Conservation (phyloP, 2,888 invertebrate species). For the Onchidella celtica region DNA sequence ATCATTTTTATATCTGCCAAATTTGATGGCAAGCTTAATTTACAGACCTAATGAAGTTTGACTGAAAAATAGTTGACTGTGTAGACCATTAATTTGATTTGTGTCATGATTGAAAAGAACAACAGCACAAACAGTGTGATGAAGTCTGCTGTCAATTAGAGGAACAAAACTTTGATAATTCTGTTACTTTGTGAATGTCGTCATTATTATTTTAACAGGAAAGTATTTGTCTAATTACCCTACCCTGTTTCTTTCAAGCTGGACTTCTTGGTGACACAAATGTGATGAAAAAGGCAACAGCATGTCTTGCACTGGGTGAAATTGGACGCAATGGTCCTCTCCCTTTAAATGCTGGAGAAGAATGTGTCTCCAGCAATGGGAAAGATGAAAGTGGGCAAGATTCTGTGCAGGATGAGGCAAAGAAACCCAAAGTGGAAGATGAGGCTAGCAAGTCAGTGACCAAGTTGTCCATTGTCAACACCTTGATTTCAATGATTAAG, state of each 20-base stretch:
- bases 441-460: conserved; percentile 79
- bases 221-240: too few relatives aligned
- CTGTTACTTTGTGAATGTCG: too few relatives aligned
- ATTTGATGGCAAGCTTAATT: too few relatives aligned
- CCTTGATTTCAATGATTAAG: conserved; percentile 86
- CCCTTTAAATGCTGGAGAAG: conserved; percentile 83
- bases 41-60: too few relatives aligned
- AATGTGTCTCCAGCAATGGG: conserved; percentile 60
- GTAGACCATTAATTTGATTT: too few relatives aligned
- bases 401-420: neutral
- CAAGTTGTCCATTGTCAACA: conserved; percentile 86
- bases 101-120: too few relatives aligned
- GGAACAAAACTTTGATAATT: too few relatives aligned
- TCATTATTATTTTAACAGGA: too few relatives aligned
- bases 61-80: too few relatives aligned
- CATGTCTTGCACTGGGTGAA: conserved; percentile 86
- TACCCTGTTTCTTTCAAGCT: conserved; percentile 53
- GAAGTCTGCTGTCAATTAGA: too few relatives aligned
- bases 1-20: too few relatives aligned
- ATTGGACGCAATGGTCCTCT: conserved; percentile 86
- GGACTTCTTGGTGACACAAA: conserved; percentile 59
- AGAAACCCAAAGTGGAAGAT: conserved; percentile 5
- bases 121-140: too few relatives aligned
- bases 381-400: neutral
- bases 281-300: conserved; percentile 74